Conservation (phyloP, 2,797 vertebrate genomes). For the Poecile montanus region DNA sequence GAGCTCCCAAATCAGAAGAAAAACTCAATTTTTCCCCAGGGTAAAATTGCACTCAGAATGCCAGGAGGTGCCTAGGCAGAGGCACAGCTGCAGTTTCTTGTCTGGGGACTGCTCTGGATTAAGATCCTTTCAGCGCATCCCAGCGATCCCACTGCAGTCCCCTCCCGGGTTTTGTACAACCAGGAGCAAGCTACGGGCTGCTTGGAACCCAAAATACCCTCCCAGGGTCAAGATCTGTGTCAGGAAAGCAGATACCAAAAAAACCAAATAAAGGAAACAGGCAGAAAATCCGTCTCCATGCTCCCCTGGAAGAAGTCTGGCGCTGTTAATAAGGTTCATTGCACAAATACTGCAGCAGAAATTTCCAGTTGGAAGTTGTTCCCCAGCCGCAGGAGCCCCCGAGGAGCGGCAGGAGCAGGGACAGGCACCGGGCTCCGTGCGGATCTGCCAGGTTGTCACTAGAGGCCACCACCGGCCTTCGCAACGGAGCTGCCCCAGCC, state of each 20-base stretch:
- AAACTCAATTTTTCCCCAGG: fast-evolving
- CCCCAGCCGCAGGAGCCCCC: not conserved
- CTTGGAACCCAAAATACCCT: not conserved
- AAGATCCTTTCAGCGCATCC: not conserved
- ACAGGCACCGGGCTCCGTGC: not conserved
- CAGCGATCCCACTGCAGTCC: not conserved
- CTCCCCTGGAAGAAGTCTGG: fast-evolving
- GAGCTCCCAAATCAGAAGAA: not conserved
- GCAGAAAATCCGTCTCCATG: fast-evolving
- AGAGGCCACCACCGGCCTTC: slow-evolving; percentile 50
- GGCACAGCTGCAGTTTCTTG: not conserved
- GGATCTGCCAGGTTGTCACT: not conserved
- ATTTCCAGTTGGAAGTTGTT: fast-evolving
- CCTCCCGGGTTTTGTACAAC: not conserved
- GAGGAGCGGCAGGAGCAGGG: not conserved
- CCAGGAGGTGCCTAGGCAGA: not conserved
- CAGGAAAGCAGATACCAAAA: not conserved
- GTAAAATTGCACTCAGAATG: not conserved
- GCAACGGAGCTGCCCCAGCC: not conserved
- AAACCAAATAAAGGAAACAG: not conserved
- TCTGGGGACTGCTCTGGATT: not conserved
- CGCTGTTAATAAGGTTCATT: fast-evolving
- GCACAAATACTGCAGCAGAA: not conserved
- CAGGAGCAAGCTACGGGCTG: not conserved
- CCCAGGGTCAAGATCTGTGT: not conserved